A percentile compares a stretch with the other conserved stretches of the same genome.
Conservation (phyloP, 2,888 invertebrate genomes). For the Dexiosoma caninum region DNA sequence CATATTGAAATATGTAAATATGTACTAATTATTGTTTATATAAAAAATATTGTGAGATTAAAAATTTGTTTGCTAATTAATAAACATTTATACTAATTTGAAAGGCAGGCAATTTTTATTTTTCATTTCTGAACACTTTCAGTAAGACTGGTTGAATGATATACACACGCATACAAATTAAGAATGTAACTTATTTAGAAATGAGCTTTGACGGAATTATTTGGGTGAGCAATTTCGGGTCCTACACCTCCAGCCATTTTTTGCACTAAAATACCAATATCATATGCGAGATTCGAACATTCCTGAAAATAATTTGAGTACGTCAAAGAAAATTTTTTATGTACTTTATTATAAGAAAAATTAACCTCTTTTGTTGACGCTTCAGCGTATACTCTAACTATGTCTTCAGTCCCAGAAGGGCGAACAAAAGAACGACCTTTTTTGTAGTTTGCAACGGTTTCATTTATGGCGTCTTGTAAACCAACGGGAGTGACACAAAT, state of each 20-base stretch:
- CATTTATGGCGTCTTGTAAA: conserved; percentile 89
- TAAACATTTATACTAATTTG: conserved; percentile 15
- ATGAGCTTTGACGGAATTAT: conserved; percentile 72
- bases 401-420: conserved; percentile 98
- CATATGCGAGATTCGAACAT: conserved; percentile 85
- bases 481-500: conserved; percentile 88
- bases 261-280: conserved; percentile 87
- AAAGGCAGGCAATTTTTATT: conserved; percentile 40
- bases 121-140: not conserved
- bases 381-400: conserved; percentile 97
- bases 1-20: not conserved
- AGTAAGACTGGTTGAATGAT: not conserved
- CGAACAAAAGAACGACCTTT: conserved; percentile 93
- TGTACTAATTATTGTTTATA: too few relatives aligned
- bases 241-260: conserved; percentile 90
- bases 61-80: conserved; percentile 1
- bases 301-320: too few relatives aligned
- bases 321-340: too few relatives aligned
- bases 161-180: not conserved
- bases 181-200: conserved; percentile 69
- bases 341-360: not conserved
- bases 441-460: conserved; percentile 83
- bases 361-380: conserved; percentile 84
- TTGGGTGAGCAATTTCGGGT: conserved; percentile 79
- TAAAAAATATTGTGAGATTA: conserved; percentile 29